Percentiles rank a stretch among this genome's conserved stretches.
phyloP scores from a whole-genome alignment of 2,797 vertebrate genomes.

The Caiman crocodilus region DNA sequence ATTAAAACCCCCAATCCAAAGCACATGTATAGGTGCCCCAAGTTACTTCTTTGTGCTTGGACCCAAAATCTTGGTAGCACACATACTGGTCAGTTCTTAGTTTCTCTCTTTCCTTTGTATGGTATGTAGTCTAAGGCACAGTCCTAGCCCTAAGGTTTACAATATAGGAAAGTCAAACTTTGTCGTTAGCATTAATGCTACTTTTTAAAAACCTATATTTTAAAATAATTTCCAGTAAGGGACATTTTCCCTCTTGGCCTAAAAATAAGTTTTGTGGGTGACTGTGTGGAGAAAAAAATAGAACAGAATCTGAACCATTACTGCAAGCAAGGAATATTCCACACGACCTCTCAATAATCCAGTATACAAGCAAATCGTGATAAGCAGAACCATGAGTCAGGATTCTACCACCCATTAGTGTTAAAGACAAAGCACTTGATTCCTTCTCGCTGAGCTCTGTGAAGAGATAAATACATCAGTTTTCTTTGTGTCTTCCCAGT shows the following conservation, averaged over 20 bases:
- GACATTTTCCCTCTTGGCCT: background rate
- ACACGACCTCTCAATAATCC: conserved; percentile 41
- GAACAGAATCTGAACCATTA: conserved; percentile 3
- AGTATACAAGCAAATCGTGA: conserved; percentile 36
- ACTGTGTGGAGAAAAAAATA: background rate
- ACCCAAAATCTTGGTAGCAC: background rate
- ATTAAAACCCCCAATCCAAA: background rate
- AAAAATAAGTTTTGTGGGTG: background rate
- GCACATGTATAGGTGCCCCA: background rate
- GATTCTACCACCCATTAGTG: conserved; percentile 64
- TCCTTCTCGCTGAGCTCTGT: conserved; percentile 17
- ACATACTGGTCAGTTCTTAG: background rate
- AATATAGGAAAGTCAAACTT: conserved; percentile 20
- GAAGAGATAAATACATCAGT: conserved; percentile 67
- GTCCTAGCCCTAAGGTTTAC: fast-evolving
- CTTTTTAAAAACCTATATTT: conserved; percentile 3
- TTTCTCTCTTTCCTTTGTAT: background rate
- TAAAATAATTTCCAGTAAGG: background rate
- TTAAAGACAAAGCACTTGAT: conserved; percentile 65
- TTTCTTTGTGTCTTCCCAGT: conserved; percentile 64
- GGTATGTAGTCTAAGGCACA: background rate
- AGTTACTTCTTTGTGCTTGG: background rate
- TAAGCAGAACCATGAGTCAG: conserved; percentile 42
- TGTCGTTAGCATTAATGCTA: background rate
- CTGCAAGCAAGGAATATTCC: background rate